These are phyloP conservation scores for Allacma fusca DNA, from an alignment of 2,888 invertebrate genomes.

Conservation along the genomic window DNA sequence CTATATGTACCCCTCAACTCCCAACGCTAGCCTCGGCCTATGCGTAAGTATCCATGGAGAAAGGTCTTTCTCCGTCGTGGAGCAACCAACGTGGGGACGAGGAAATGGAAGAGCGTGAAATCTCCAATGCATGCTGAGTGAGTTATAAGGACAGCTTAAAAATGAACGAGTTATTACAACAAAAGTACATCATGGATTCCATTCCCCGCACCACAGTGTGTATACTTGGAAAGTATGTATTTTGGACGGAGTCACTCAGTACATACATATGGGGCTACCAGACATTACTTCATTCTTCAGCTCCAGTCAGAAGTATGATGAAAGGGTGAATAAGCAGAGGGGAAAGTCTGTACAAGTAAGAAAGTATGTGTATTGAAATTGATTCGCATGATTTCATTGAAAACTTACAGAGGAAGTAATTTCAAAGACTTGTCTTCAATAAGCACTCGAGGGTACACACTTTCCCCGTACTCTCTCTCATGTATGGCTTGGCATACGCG, in stretches of 20 bases:
- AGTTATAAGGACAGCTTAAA: slow-evolving; percentile 36
- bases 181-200: not conserved
- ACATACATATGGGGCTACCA: too few relatives aligned
- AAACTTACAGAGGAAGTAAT: not conserved
- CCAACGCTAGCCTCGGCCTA: too few relatives aligned
- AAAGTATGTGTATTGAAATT: not conserved
- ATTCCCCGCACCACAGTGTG: not conserved
- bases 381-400: not conserved
- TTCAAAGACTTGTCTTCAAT: slow-evolving; percentile 5
- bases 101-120: slow-evolving; percentile 16
- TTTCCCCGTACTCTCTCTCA: not conserved
- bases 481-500: too few relatives aligned
- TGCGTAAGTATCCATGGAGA: not conserved
- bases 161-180: slow-evolving; percentile 22
- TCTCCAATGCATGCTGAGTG: slow-evolving; percentile 38
- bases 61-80: not conserved
- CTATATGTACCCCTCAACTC: too few relatives aligned
- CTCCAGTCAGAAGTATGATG: too few relatives aligned
- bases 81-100: not conserved
- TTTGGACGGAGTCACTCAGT: too few relatives aligned
- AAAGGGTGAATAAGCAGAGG: too few relatives aligned
- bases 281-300: too few relatives aligned
- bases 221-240: too few relatives aligned
- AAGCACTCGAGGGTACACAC: not conserved
- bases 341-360: too few relatives aligned